Evolutionary conservation across 2,113 vertebrate species (phyloP).

Genomic region (Sorex araneus): DNA sequence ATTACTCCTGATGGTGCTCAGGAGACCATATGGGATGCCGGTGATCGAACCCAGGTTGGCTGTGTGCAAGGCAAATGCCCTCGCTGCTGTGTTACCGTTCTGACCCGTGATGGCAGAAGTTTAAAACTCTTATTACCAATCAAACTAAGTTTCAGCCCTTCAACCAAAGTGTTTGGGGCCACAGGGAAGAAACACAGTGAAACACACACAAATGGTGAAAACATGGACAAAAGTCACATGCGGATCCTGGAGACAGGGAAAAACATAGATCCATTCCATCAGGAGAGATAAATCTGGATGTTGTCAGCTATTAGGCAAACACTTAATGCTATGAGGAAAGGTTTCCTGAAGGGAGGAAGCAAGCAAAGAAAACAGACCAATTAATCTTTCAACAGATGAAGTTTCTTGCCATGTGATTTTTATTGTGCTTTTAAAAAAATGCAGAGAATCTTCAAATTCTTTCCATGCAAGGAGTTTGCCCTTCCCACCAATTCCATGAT

Average conservation of each 20-base stretch:
- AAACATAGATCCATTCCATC: conserved; percentile 22
- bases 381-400: conserved; percentile 78
- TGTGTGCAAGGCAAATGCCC: no score
- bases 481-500: conserved; percentile 53
- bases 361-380: conserved; percentile 75
- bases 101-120: neutral
- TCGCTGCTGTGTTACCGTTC: neutral
- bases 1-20: no score
- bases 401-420: conserved; percentile 73
- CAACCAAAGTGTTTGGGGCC: neutral
- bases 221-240: conserved; percentile 17
- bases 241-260: neutral
- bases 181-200: neutral
- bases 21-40: no score
- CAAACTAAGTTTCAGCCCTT: conserved; percentile 13
- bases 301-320: conserved; percentile 65
- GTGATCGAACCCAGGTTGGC: no score
- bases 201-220: conserved; percentile 30
- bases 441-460: conserved; percentile 64
- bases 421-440: conserved; percentile 61
- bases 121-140: conserved; percentile 25
- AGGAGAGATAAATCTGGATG: conserved; percentile 59
- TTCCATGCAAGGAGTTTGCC: conserved; percentile 68
- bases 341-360: conserved; percentile 78
- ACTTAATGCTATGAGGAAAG: conserved; percentile 70